A percentile compares a stretch with the other conserved stretches of the same genome.
phyloP scores from a whole-genome alignment of 2,113 vertebrate genomes.

The Forbesichthys agassizii region DNA sequence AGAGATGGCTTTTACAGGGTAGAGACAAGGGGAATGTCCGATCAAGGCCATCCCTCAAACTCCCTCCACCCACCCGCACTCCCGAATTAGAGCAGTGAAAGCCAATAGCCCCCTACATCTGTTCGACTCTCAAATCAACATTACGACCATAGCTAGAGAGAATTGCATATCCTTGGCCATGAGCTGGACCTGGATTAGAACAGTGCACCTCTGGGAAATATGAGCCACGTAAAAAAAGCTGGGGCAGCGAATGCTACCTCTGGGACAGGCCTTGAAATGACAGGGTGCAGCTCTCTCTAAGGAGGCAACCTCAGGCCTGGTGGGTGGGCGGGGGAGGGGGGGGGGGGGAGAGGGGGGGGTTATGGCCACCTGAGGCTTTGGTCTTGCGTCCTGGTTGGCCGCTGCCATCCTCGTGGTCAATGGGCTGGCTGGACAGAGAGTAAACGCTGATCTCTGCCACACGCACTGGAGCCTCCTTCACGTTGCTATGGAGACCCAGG shows the following conservation, averaged over 20 bases:
- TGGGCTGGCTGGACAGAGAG: slow-evolving; percentile 81
- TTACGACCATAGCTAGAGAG: slow-evolving; percentile 57
- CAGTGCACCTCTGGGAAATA: slow-evolving; percentile 48
- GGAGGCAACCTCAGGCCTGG: not conserved
- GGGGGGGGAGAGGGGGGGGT: not conserved
- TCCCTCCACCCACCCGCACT: not conserved
- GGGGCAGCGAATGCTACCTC: slow-evolving; percentile 27
- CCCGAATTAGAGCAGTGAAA: slow-evolving; percentile 66
- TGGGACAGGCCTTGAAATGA: slow-evolving; percentile 41
- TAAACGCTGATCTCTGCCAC: slow-evolving; percentile 81
- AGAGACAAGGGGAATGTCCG: slow-evolving; percentile 24
- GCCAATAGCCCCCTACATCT: slow-evolving; percentile 58
- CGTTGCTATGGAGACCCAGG: slow-evolving; percentile 81
- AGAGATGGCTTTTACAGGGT: slow-evolving; percentile 41
- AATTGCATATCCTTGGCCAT: slow-evolving; percentile 54
- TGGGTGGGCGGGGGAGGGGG: not conserved
- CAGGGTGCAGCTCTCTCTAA: slow-evolving; percentile 20
- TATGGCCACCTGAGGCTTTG: slow-evolving; percentile 74
- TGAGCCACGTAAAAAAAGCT: slow-evolving; percentile 50
- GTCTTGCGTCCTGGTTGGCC: slow-evolving; percentile 71
- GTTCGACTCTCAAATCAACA: slow-evolving; percentile 55
- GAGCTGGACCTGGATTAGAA: slow-evolving; percentile 49
- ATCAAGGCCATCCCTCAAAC: slow-evolving; percentile 22
- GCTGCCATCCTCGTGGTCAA: slow-evolving; percentile 79
- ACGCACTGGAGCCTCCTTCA: slow-evolving; percentile 77